phyloP scores from a whole-genome alignment of 2,113 vertebrate genomes.

The Sinosuthora webbiana region DNA sequence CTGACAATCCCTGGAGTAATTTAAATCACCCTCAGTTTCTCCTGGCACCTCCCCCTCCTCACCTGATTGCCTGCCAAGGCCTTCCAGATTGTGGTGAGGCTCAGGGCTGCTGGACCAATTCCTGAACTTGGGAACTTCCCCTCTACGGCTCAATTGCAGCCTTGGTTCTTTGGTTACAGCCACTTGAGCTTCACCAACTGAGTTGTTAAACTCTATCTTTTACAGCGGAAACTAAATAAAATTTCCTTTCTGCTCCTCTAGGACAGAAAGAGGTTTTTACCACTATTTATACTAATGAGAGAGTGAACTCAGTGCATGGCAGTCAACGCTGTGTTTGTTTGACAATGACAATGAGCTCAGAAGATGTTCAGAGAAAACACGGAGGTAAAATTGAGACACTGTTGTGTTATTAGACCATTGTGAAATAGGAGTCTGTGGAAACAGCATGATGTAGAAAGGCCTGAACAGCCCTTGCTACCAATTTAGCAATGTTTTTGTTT shows the following conservation, averaged over 20 bases:
- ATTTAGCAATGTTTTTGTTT: neutral
- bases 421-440: neutral
- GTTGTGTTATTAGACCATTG: neutral
- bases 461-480: neutral
- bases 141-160: fast-evolving
- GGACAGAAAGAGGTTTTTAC: neutral
- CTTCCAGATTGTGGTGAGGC: too few relatives aligned
- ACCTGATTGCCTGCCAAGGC: neutral
- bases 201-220: neutral
- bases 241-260: neutral
- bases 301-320: neutral
- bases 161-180: neutral
- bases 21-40: neutral
- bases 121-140: neutral
- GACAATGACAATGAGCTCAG: neutral
- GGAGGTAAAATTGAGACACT: neutral
- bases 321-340: neutral
- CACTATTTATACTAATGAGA: neutral
- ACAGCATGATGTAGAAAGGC: neutral
- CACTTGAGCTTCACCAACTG: neutral
- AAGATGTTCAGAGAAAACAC: neutral
- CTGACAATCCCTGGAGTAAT: neutral
- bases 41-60: neutral
- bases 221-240: neutral
- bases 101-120: neutral